Conservation (phyloP, 2,888 invertebrate genomes). For the Doris montereyensis region DNA sequence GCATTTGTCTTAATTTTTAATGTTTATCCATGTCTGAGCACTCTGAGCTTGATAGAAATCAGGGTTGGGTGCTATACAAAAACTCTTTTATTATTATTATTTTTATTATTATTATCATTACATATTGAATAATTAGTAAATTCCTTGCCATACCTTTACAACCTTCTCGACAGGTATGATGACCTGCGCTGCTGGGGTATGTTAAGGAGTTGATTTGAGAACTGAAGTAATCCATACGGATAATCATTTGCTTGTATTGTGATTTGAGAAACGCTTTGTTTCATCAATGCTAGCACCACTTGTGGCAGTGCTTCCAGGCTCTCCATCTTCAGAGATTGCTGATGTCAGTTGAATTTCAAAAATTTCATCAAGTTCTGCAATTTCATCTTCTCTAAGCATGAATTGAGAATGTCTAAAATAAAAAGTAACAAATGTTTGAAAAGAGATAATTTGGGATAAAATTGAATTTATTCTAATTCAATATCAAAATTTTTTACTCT, state of each 20-base stretch:
- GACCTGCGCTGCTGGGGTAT: slow-evolving; percentile 50
- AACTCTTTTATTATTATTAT: not conserved
- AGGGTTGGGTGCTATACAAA: not conserved
- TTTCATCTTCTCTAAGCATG: slow-evolving; percentile 62
- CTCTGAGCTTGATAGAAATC: too few relatives aligned
- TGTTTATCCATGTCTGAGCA: too few relatives aligned
- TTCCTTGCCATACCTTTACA: slow-evolving; percentile 12
- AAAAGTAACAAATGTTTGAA: too few relatives aligned
- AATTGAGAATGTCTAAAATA: too few relatives aligned
- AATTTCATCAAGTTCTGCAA: slow-evolving; percentile 63
- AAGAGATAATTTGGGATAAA: too few relatives aligned
- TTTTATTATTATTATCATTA: not conserved
- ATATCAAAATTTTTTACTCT: too few relatives aligned
- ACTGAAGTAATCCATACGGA: slow-evolving; percentile 69
- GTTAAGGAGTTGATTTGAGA: slow-evolving; percentile 47
- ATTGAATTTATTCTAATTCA: too few relatives aligned
- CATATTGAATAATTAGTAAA: not conserved
- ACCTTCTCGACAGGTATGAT: slow-evolving; percentile 48
- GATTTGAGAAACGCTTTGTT: slow-evolving; percentile 47
- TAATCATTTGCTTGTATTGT: slow-evolving; percentile 65
- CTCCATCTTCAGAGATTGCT: slow-evolving; percentile 58
- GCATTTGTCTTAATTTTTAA: not conserved
- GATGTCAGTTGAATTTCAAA: slow-evolving; percentile 59
- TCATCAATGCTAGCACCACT: slow-evolving; percentile 70
- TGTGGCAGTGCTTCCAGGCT: slow-evolving; percentile 63